phyloP scores from a whole-genome alignment of 2,113 vertebrate genomes.

The Corythaeola cristata region DNA sequence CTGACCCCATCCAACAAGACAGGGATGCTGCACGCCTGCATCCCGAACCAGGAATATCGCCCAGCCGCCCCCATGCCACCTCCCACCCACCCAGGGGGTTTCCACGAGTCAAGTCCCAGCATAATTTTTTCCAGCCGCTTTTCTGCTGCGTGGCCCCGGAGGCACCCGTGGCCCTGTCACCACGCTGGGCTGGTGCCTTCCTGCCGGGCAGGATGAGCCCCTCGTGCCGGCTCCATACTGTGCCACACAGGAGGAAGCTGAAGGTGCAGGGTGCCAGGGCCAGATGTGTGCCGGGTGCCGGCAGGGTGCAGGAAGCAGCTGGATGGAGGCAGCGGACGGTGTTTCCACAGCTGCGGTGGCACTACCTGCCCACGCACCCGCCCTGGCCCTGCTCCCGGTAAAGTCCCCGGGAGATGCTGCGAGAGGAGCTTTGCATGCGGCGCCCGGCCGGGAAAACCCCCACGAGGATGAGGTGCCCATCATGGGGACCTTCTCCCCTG shows the following conservation, averaged over 20 bases:
- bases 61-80: neutral
- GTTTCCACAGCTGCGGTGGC: neutral
- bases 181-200: rapidly evolving
- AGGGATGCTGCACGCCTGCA: rapidly evolving
- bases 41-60: neutral
- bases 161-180: rapidly evolving
- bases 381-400: neutral
- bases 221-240: neutral
- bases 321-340: neutral
- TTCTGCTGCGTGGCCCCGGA: rapidly evolving
- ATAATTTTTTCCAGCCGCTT: neutral
- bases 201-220: neutral
- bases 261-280: rapidly evolving
- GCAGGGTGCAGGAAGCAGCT: conserved; percentile 7
- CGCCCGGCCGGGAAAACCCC: neutral
- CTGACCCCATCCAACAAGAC: rapidly evolving
- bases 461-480: rapidly evolving
- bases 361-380: neutral
- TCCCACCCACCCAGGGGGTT: rapidly evolving
- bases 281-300: neutral
- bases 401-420: neutral
- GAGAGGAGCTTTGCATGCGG: conserved; percentile 13
- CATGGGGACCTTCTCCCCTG: rapidly evolving
- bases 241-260: rapidly evolving
- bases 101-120: neutral